These are phyloP conservation scores for Meloe dianella DNA, from an alignment of 2,888 invertebrate species.

Conservation along the genomic window DNA sequence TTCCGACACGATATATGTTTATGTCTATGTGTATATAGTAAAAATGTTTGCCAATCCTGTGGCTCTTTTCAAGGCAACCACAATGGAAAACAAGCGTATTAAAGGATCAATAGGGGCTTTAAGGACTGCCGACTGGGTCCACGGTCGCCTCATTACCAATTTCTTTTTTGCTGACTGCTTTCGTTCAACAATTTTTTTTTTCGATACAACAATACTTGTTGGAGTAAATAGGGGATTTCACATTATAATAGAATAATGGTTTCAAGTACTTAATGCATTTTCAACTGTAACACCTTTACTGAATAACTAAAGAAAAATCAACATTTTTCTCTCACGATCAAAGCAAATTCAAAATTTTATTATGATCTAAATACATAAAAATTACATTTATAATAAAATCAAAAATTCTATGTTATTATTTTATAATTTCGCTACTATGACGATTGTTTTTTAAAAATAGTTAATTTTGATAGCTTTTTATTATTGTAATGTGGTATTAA, in stretches of 20 bases:
- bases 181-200: slow-evolving; percentile 2
- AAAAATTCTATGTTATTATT: too few relatives aligned
- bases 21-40: slow-evolving; percentile 31
- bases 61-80: slow-evolving; percentile 54
- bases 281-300: slow-evolving; percentile 27
- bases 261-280: slow-evolving; percentile 27
- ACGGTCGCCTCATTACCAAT: slow-evolving; percentile 28
- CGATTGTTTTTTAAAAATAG: too few relatives aligned
- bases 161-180: slow-evolving; percentile 10
- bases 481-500: slow-evolving; percentile 36
- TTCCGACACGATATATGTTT: slow-evolving; percentile 45
- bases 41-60: slow-evolving; percentile 7
- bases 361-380: background rate
- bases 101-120: slow-evolving; percentile 39
- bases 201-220: slow-evolving; percentile 28
- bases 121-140: slow-evolving; percentile 11
- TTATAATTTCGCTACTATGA: too few relatives aligned
- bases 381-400: too few relatives aligned
- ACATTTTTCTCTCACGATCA: background rate
- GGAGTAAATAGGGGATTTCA: slow-evolving; percentile 18
- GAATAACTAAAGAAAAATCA: background rate
- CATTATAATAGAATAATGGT: slow-evolving; percentile 30
- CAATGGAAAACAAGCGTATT: slow-evolving; percentile 52
- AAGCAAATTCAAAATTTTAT: background rate
- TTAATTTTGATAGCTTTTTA: background rate